phyloP scores from a whole-genome alignment of 2,113 vertebrate genomes.

The Sceloporus tristichus region DNA sequence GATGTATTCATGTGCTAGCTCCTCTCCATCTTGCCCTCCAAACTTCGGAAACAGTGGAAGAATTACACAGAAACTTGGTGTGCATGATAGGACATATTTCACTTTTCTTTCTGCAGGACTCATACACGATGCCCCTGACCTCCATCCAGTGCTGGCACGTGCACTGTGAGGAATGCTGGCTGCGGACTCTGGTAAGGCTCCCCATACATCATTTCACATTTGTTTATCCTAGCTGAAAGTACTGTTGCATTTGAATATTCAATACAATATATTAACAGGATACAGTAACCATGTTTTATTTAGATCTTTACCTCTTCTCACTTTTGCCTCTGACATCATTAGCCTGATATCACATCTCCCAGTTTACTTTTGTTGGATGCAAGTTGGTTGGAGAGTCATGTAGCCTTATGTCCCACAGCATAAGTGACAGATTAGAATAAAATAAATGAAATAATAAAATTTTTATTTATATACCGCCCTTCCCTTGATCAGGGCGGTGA shows the following conservation, averaged over 20 bases:
- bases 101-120: conserved; percentile 84
- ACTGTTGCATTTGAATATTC: background rate
- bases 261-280: background rate
- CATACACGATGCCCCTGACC: conserved; percentile 97
- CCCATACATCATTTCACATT: background rate
- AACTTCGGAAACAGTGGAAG: background rate
- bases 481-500: no score
- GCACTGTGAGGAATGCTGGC: conserved; percentile 99
- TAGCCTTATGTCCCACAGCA: conserved; percentile 11
- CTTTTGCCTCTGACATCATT: background rate
- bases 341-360: background rate
- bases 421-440: background rate
- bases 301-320: background rate
- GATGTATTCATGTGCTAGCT: background rate
- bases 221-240: conserved; percentile 23
- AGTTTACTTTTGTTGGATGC: background rate
- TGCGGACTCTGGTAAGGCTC: conserved; percentile 95
- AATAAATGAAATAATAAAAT: no score
- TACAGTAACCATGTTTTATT: background rate
- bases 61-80: background rate
- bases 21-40: background rate
- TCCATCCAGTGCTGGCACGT: conserved; percentile 99
- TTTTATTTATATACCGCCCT: no score
- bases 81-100: conserved; percentile 51
- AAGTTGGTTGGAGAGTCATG: background rate